phyloP scores from a whole-genome alignment of 23 tunicate genomes.

The Aplidium turbinatum region DNA sequence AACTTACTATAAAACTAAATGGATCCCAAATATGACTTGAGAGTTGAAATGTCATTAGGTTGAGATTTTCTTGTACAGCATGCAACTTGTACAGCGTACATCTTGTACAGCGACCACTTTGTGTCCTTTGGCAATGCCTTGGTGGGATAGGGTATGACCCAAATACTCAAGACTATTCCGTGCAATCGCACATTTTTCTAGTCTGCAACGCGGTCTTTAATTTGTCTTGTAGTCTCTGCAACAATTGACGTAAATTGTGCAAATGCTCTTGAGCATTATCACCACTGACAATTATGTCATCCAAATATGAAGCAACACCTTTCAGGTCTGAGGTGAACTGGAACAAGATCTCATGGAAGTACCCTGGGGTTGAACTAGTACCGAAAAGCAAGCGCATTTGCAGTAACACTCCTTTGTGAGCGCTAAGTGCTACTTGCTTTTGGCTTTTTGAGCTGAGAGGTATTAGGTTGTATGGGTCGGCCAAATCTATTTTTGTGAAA shows the following conservation, averaged over 20 bases:
- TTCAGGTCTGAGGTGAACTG: neutral
- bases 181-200: constrained; percentile 12
- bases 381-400: constrained; percentile 9
- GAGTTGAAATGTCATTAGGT: neutral
- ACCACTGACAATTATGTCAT: constrained; percentile 26
- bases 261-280: neutral
- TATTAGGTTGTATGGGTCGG: constrained; percentile 11
- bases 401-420: neutral
- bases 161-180: no score
- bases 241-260: neutral
- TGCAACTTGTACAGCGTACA: no score
- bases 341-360: neutral
- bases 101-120: constrained; percentile 5
- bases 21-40: no score
- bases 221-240: neutral
- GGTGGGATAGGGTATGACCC: neutral
- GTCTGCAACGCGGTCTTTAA: constrained; percentile 3
- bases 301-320: constrained; percentile 14
- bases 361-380: neutral
- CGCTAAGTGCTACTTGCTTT: constrained; percentile 9
- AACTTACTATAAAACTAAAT: constrained; percentile 6
- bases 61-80: neutral
- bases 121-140: neutral
- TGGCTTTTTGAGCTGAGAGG: neutral
- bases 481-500: constrained; percentile 13